Evolutionary conservation across 2,113 vertebrate genomes (phyloP), one percentile per base, ranked within the genome.

Genomic region (Aptenodytes forsteri): DNA sequence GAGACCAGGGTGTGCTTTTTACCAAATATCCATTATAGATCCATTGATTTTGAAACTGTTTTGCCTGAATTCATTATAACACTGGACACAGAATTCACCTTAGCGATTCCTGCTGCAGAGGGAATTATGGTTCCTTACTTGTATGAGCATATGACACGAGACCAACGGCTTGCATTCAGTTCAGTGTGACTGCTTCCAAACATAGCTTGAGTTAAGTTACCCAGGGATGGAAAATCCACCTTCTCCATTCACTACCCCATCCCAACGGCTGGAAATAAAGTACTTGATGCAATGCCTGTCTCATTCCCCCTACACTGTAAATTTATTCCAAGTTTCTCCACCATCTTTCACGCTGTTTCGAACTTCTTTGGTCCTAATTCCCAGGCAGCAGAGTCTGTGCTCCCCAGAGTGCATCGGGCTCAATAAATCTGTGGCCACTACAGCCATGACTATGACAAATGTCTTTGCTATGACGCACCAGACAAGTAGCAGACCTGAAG

Each of bases 401-500:
- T 94, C n/a, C 52, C 55, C 59, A 67, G 40, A 87, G 80, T 40
- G 34, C 26, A 3, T 62, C 0, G 0, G 21, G 42, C 72, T 93
- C 91, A 86, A 89, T 94, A 97, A 93, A 94, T 73, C 87, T 94
- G 94, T 69, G 87, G 70, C 64, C 59, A 73, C 75, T 86, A 82
- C 38, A 84, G 59, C 83, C 47, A 40, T 79, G 64, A 93, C 88
- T 86, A 79, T 59, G 81, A 95, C 70, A 93, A 94, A 89, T 65
- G 50, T 79, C 83, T 97, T 86, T 89, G 75, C 90, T 88, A 66
- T 78, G 67, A 94, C 4, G 2, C 1, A 9, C 67, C 71, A 89
- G 88, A 89, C 67, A 90, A 94, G 66, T 42, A 96, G 87, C 56
- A 93, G 92, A 95, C 89, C 89, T 76, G 66, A 91, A 91, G 56